Evolutionary conservation across 2,797 vertebrate genomes (phyloP).

Genomic region (Phoxinus dragarum): DNA sequence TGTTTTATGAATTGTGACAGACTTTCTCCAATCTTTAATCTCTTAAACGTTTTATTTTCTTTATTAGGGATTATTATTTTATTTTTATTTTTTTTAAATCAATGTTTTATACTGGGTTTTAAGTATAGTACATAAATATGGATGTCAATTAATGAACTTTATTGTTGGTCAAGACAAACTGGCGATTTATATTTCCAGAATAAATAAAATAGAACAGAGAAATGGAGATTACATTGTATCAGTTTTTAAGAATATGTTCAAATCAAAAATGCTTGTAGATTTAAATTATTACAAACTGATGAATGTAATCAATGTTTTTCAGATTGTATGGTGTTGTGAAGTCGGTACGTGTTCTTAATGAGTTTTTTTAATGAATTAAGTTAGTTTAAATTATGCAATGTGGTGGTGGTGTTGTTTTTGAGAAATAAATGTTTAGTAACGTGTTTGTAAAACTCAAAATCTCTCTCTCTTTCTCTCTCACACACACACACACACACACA

Average conservation of each 20-base stretch:
- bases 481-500: too few relatives aligned
- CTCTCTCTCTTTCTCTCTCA: too few relatives aligned
- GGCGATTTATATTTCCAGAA: not conserved
- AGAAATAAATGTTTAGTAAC: too few relatives aligned
- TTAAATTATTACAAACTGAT: not conserved
- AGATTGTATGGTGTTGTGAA: not conserved
- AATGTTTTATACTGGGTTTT: not conserved
- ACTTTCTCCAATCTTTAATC: too few relatives aligned
- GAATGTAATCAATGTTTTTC: not conserved
- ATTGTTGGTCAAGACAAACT: not conserved
- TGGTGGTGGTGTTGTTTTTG: too few relatives aligned
- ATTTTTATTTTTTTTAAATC: not conserved
- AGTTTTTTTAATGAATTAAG: not conserved
- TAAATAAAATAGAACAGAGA: not conserved
- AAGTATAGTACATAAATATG: not conserved
- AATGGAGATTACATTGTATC: not conserved
- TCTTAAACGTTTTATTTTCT: too few relatives aligned
- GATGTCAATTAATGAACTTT: not conserved
- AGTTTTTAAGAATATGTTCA: not conserved
- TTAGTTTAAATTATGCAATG: too few relatives aligned
- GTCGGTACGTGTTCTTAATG: not conserved
- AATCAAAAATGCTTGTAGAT: constrained; percentile 7
- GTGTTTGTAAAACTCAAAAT: too few relatives aligned
- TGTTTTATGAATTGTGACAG: too few relatives aligned
- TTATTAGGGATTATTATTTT: too few relatives aligned